Percentiles rank a stretch among this genome's conserved stretches.
Conservation (phyloP, 2,113 vertebrate species). For the Epinephelus fuscoguttatus region DNA sequence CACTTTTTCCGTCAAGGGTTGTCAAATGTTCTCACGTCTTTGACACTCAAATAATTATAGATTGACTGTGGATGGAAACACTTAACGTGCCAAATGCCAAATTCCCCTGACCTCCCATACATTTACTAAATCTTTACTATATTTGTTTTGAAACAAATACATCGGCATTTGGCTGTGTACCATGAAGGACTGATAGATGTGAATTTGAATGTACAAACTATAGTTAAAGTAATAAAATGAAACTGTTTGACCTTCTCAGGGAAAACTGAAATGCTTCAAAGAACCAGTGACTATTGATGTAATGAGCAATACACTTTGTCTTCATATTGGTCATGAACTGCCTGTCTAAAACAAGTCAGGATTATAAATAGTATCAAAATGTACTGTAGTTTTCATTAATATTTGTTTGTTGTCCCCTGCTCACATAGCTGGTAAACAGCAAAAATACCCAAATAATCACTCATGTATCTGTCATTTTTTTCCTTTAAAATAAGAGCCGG, state of each 20-base stretch:
- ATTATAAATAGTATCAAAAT: not conserved
- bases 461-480: not conserved
- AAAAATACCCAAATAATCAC: not conserved
- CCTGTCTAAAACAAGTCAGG: not conserved
- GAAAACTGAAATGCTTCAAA: not conserved
- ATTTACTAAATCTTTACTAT: not conserved
- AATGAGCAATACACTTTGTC: not conserved
- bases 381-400: not conserved
- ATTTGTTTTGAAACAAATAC: conserved; percentile 34
- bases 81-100: not conserved
- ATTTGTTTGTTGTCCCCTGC: not conserved
- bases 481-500: not conserved
- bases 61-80: not conserved
- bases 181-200: not conserved
- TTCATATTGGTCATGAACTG: not conserved
- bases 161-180: not conserved
- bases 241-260: not conserved
- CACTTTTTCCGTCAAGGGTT: not conserved
- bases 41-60: not conserved
- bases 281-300: not conserved
- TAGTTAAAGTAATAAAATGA: not conserved
- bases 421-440: not conserved
- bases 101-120: not conserved
- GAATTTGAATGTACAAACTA: conserved; percentile 31
- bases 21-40: not conserved